phyloP scores from a whole-genome alignment of 1,140 invertebrate genomes.

The Brachionus calyciflorus region DNA sequence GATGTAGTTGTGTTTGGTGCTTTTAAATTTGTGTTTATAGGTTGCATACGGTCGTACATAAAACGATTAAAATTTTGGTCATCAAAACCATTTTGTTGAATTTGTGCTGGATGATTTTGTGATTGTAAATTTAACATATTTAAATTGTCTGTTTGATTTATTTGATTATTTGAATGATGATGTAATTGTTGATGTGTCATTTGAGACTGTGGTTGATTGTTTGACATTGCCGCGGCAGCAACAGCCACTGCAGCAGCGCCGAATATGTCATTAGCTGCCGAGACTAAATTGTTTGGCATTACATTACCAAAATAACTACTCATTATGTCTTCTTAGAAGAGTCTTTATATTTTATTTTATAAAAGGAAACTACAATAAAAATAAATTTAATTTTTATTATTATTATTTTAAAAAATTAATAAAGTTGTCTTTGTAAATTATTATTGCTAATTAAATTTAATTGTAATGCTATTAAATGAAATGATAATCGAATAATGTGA shows the following conservation, averaged over 20 bases:
- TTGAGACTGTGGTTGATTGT: not conserved
- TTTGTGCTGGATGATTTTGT: not conserved
- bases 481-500: conserved; percentile 9
- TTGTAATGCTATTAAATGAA: conserved; percentile 1
- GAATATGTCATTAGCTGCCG: conserved; percentile 35
- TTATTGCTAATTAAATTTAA: conserved; percentile 23
- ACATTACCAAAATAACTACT: conserved; percentile 45
- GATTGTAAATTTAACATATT: not conserved
- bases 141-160: not conserved
- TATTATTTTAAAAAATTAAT: not conserved
- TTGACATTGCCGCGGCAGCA: conserved; percentile 26
- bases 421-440: conserved; percentile 8
- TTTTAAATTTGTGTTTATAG: not conserved
- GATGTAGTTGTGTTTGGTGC: not conserved
- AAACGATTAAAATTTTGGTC: conserved; percentile 23
- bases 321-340: too few species aligned
- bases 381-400: conserved; percentile 21
- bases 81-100: conserved; percentile 8
- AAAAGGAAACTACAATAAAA: too few species aligned
- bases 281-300: conserved; percentile 40
- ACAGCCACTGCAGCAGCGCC: conserved; percentile 43
- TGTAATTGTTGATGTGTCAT: not conserved
- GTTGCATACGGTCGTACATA: conserved; percentile 25
- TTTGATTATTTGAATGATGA: not conserved
- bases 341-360: too few species aligned